Percentiles rank a stretch among this genome's conserved stretches.
phyloP scores from a whole-genome alignment of 2,113 vertebrate species.

The Lota lota region DNA sequence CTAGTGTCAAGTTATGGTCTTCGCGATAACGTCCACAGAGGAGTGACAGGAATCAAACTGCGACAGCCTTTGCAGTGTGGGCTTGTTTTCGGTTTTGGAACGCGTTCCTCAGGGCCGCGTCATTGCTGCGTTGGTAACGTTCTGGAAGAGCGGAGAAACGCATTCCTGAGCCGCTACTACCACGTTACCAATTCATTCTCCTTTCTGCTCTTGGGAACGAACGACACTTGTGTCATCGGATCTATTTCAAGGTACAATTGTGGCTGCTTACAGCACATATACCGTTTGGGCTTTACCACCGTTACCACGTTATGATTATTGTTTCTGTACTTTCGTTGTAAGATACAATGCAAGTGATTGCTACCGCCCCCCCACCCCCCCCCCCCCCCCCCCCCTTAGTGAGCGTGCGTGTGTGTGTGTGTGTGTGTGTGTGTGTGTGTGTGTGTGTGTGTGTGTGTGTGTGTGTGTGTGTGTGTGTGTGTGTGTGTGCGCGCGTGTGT shows the following conservation, averaged over 20 bases:
- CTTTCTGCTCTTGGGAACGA: not conserved
- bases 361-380: no score
- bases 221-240: not conserved
- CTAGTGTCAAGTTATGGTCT: not conserved
- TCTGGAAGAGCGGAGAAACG: constrained; percentile 18
- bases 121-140: not conserved
- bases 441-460: not conserved
- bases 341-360: not conserved
- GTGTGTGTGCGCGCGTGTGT: constrained; percentile 21
- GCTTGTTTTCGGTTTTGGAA: not conserved
- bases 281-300: not conserved
- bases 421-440: no score
- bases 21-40: not conserved
- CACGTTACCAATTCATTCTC: constrained; percentile 12
- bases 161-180: constrained; percentile 18
- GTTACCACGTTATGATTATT: not conserved
- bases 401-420: not conserved
- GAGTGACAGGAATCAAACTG: not conserved
- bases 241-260: not conserved
- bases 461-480: constrained; percentile 14
- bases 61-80: not conserved
- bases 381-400: no score
- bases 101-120: constrained; percentile 1
- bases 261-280: no score
- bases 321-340: not conserved